Percentiles rank a stretch among this genome's conserved stretches.
Evolutionary conservation across 2,113 vertebrate genomes (phyloP).

Genomic region (Cyrtonyx montezumae): DNA sequence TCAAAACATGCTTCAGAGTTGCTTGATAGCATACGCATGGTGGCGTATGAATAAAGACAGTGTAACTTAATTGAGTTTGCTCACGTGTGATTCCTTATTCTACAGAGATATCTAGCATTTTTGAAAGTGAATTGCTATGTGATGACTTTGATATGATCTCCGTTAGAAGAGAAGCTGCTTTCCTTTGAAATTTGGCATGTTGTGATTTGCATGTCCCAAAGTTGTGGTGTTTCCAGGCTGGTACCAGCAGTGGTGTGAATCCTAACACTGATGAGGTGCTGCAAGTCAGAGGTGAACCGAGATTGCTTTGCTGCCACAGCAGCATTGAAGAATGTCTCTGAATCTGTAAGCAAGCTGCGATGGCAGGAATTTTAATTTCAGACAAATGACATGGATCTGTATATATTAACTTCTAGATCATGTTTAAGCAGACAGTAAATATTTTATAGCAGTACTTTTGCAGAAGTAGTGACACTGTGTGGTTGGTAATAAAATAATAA

Average conservation of each 20-base stretch:
- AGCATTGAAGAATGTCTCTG: not conserved
- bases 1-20: not conserved
- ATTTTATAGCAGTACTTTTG: not conserved
- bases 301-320: not conserved
- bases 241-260: not conserved
- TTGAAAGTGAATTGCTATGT: not conserved
- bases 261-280: rapidly evolving
- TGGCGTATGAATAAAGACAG: not conserved
- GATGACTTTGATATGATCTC: not conserved
- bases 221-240: not conserved
- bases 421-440: not conserved
- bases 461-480: not conserved
- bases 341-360: not conserved
- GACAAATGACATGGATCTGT: not conserved
- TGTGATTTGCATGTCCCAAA: slow-evolving; percentile 1
- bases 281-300: not conserved
- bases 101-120: not conserved
- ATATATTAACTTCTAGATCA: not conserved
- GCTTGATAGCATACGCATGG: not conserved
- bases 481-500: not conserved
- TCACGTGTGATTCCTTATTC: not conserved
- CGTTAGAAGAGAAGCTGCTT: not conserved
- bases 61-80: not conserved
- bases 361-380: not conserved
- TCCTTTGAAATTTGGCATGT: not conserved